A percentile compares a stretch with the other conserved stretches of the same genome.
Conservation (phyloP, 2,888 invertebrate genomes). For the Drosophila prolongata region DNA sequence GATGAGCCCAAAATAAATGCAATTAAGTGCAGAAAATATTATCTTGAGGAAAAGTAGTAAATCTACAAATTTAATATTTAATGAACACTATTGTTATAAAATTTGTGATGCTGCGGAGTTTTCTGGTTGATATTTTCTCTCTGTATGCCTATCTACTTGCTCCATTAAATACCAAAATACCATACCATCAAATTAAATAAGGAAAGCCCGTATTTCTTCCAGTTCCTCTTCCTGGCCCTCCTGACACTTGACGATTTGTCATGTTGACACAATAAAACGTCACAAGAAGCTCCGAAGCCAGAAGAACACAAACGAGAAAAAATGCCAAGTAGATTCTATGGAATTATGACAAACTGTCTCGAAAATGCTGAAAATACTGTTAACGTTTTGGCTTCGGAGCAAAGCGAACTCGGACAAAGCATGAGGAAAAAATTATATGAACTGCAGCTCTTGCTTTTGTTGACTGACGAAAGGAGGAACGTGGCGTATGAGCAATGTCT, state of each 20-base stretch:
- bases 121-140: background rate
- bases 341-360: conserved; percentile 80
- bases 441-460: conserved; percentile 64
- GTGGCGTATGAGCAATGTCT: conserved; percentile 77
- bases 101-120: no score
- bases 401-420: conserved; percentile 24
- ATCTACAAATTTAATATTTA: no score
- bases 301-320: conserved; percentile 41
- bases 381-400: conserved; percentile 64
- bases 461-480: conserved; percentile 53
- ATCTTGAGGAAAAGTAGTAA: no score
- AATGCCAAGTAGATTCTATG: conserved; percentile 64
- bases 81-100: no score
- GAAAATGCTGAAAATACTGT: conserved; percentile 80
- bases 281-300: conserved; percentile 43
- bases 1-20: no score
- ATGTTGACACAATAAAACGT: conserved; percentile 78
- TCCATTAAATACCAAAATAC: conserved; percentile 55
- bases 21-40: no score
- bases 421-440: conserved; percentile 43
- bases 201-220: conserved; percentile 29
- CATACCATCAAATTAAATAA: conserved; percentile 68
- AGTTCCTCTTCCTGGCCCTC: conserved; percentile 23
- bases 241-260: conserved; percentile 79
- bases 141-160: conserved; percentile 50